Conservation (phyloP, 2,113 vertebrate genomes). For the Ginglymostoma cirratum region DNA sequence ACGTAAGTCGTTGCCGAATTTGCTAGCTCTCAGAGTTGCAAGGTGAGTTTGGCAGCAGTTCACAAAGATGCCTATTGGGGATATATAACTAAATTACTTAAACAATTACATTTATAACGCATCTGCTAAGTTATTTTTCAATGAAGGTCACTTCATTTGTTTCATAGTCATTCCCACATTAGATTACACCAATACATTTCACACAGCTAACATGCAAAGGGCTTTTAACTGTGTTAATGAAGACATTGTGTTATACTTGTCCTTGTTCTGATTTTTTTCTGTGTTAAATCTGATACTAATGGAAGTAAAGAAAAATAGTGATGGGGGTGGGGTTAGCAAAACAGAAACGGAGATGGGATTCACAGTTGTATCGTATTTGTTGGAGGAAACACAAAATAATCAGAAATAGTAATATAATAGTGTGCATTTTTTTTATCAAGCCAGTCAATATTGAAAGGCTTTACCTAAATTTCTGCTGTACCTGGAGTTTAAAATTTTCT, state of each 20-base stretch:
- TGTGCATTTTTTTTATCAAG: not conserved
- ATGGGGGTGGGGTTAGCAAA: not conserved
- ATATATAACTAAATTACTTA: constrained; percentile 16
- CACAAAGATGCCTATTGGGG: constrained; percentile 13
- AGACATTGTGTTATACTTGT: not conserved
- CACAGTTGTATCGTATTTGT: no score
- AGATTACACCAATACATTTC: constrained; percentile 3
- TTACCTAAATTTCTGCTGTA: not conserved
- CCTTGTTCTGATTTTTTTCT: not conserved
- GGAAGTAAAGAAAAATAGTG: not conserved
- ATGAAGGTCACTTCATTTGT: constrained; percentile 27
- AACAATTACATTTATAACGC: constrained; percentile 28
- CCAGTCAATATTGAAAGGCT: not conserved
- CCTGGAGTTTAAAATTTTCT: not conserved
- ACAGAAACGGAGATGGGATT: not conserved
- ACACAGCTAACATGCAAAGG: not conserved
- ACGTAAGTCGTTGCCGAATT: not conserved
- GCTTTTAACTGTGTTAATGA: constrained; percentile 11
- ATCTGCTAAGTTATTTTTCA: constrained; percentile 26
- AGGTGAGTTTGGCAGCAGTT: not conserved
- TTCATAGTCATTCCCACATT: not conserved
- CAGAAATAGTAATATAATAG: not conserved
- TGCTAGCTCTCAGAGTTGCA: not conserved
- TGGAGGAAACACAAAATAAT: not conserved
- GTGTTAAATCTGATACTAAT: not conserved